Conservation (phyloP, 2,888 invertebrate species). For the Hydrotaea diabolus region DNA sequence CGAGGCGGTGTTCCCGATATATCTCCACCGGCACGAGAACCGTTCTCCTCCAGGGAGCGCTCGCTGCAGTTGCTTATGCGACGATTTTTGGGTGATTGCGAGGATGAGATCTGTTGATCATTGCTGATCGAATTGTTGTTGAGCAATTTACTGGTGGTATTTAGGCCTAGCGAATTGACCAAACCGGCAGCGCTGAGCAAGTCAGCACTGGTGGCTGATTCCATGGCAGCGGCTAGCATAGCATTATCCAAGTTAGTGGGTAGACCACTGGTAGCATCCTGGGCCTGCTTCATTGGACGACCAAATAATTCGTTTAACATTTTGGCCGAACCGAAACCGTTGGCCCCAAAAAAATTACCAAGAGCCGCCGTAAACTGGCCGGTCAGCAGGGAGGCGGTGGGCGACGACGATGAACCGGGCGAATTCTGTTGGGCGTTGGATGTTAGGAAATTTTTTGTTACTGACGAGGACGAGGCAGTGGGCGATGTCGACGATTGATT, state of each 20-base stretch:
- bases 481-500: conserved; percentile 86
- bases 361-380: conserved; percentile 74
- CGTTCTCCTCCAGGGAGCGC: conserved; percentile 80
- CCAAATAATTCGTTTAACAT: conserved; percentile 95
- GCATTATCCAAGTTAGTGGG: conserved; percentile 81
- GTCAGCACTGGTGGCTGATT: conserved; percentile 80
- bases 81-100: conserved; percentile 69
- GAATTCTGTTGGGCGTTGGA: conserved; percentile 54
- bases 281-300: conserved; percentile 88
- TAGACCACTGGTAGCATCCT: conserved; percentile 82
- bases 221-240: conserved; percentile 80
- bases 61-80: conserved; percentile 77
- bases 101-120: conserved; percentile 55
- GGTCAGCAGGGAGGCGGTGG: conserved; percentile 73
- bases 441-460: conserved; percentile 61
- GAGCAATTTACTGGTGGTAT: conserved; percentile 75
- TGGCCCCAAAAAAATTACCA: conserved; percentile 87
- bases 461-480: conserved; percentile 49
- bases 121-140: conserved; percentile 70
- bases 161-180: conserved; percentile 73
- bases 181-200: conserved; percentile 80
- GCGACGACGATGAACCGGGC: conserved; percentile 71
- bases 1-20: conserved; percentile 73
- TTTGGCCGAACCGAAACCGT: conserved; percentile 93
- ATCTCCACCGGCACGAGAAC: conserved; percentile 73